Evolutionary conservation across 2,113 vertebrate species (phyloP), one percentile per base, ranked within the genome.

Genomic region (Noctilio leporinus): DNA sequence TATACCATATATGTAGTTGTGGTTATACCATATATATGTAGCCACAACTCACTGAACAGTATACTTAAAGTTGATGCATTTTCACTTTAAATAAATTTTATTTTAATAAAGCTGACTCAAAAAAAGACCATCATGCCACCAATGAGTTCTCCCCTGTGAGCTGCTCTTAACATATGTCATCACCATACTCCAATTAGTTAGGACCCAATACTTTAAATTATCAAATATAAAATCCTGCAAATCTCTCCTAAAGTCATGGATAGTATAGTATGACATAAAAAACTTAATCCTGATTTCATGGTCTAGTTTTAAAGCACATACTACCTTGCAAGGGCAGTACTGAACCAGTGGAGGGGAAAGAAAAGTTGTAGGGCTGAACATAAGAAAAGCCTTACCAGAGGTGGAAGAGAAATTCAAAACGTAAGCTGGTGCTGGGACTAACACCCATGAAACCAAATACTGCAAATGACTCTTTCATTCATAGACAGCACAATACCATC

Each of bases 321-420:
- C 24, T 67, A 30, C 30, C 22, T 59, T 83, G 11, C 3, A 62
- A 91, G 17, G 24, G 16, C 12, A 53, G 53, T 24, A 57, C 14
- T 64, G 26, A 72, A 77, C 67, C 65, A 14, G 11, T 70, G 47
- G 77, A 38, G 47, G 77, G n/a, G 65, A 84, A 88, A 91, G 15
- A 91, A 93, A 96, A 81, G 8, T 65, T 57, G 49, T 43, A 47
- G 38, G 64, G 19, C 28, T 75, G 5, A 82, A 70, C 10, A 17
- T 38, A 62, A 53, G 40, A 59, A 76, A 22, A 83, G 22, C 10
- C 86, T 91, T 85, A 92, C 76, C 76, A 67, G 45, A 92, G 30
- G 20, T 65, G 33, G n/a, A 91, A 96, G 0, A 97, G 64, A 78
- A 95, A 84, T 76, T 91, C 38, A 90, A 92, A 75, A 59, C 26